Evolutionary conservation across 2,888 invertebrate species (phyloP).

Genomic region (Caenorhabditis becei): DNA sequence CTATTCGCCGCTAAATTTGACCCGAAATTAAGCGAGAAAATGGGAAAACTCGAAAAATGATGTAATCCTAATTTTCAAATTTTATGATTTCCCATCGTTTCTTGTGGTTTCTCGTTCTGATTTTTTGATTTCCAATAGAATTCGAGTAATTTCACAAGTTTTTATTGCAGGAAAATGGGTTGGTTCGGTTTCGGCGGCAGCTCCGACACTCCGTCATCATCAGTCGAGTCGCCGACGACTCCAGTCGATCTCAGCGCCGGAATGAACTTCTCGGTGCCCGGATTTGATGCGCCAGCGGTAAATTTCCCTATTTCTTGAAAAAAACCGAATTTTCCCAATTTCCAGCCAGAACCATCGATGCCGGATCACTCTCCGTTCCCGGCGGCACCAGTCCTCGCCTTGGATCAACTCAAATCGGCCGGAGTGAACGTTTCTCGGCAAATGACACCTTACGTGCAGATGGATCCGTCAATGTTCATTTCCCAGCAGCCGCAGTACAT

Average conservation of each 20-base stretch:
- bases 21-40: neutral
- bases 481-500: slow-evolving; percentile 78
- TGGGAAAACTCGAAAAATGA: slow-evolving; percentile 11
- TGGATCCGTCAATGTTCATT: slow-evolving; percentile 80
- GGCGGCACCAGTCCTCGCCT: slow-evolving; percentile 73
- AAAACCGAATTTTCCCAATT: slow-evolving; percentile 3
- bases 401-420: slow-evolving; percentile 78
- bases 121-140: neutral
- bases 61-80: slow-evolving; percentile 32
- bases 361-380: slow-evolving; percentile 63
- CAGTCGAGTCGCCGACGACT: slow-evolving; percentile 57
- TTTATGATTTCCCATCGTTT: neutral
- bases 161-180: slow-evolving; percentile 63
- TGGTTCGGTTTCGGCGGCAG: slow-evolving; percentile 70
- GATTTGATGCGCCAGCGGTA: slow-evolving; percentile 58
- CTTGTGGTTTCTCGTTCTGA: neutral
- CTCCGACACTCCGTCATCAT: slow-evolving; percentile 63
- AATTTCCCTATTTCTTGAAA: neutral
- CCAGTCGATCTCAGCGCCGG: slow-evolving; percentile 68
- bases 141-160: neutral
- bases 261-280: slow-evolving; percentile 63
- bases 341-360: slow-evolving; percentile 45
- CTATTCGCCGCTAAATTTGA: neutral
- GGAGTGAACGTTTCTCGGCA: slow-evolving; percentile 78
- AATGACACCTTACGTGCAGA: slow-evolving; percentile 80